Conservation (phyloP, 2,797 vertebrate genomes). For the Tadarida brasiliensis region DNA sequence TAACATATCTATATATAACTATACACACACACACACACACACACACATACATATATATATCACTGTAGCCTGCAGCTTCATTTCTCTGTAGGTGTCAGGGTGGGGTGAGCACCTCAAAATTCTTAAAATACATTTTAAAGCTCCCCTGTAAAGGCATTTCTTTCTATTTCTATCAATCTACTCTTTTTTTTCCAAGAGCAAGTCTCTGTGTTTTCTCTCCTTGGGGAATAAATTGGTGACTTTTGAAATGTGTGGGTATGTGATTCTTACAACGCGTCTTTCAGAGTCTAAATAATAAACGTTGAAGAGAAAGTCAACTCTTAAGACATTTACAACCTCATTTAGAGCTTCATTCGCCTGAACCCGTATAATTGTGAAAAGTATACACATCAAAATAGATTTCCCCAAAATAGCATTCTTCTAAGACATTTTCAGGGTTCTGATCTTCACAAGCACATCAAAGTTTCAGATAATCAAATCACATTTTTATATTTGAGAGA, state of each 20-base stretch:
- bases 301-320: neutral
- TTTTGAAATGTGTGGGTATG: neutral
- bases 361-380: neutral
- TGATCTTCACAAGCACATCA: neutral
- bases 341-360: neutral
- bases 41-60: too few species aligned
- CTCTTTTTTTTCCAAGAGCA: neutral
- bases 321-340: neutral
- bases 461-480: slow-evolving; percentile 2
- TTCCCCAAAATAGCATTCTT: neutral
- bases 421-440: neutral
- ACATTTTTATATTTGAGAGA: neutral
- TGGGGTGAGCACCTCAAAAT: neutral
- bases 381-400: neutral
- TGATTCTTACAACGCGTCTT: neutral
- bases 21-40: too few species aligned
- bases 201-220: neutral
- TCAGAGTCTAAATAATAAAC: neutral
- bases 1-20: too few species aligned
- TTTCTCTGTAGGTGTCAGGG: slow-evolving; percentile 64
- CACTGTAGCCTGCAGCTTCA: neutral
- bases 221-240: neutral
- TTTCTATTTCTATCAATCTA: neutral
- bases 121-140: neutral
- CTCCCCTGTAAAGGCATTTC: neutral